These are phyloP conservation scores for Ceratoteleas bidentatus DNA, from an alignment of 1,140 invertebrate genomes.

Conservation along the genomic window DNA sequence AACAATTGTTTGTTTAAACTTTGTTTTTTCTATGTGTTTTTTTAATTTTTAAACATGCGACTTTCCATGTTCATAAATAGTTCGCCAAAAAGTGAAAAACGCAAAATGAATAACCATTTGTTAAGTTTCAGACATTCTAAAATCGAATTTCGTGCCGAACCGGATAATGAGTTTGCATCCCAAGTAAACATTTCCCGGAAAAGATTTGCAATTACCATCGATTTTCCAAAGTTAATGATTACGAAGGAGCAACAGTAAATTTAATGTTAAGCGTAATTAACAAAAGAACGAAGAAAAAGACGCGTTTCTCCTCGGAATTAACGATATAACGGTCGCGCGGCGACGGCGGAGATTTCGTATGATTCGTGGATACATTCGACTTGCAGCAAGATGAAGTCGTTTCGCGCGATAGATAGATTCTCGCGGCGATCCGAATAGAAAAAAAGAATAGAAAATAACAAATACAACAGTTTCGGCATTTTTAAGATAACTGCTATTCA, in stretches of 20 bases:
- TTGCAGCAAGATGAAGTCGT: conserved; percentile 51
- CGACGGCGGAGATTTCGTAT: conserved; percentile 39
- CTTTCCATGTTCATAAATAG: no score
- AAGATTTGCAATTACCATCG: conserved; percentile 46
- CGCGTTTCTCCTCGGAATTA: conserved; percentile 15
- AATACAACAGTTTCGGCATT: no score
- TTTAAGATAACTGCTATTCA: no score
- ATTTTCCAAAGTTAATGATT: conserved; percentile 53
- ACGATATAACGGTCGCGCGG: conserved; percentile 50
- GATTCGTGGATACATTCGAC: conserved; percentile 37
- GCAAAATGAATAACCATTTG: no score
- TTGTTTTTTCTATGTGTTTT: no score
- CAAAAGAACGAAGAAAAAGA: conserved; percentile 38
- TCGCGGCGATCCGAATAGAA: no score
- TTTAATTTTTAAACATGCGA: no score
- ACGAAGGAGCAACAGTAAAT: conserved; percentile 56
- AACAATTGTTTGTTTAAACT: no score
- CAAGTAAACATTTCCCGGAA: conserved; percentile 29
- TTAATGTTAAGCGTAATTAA: conserved; percentile 58
- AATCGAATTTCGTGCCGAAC: no score
- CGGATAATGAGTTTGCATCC: background rate
- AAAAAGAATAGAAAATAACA: no score
- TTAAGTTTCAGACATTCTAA: background rate
- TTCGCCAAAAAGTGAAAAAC: no score
- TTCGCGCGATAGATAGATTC: no score